These are phyloP conservation scores for Neoarius graeffei DNA, from an alignment of 2,113 vertebrate species.

Conservation along the genomic window DNA sequence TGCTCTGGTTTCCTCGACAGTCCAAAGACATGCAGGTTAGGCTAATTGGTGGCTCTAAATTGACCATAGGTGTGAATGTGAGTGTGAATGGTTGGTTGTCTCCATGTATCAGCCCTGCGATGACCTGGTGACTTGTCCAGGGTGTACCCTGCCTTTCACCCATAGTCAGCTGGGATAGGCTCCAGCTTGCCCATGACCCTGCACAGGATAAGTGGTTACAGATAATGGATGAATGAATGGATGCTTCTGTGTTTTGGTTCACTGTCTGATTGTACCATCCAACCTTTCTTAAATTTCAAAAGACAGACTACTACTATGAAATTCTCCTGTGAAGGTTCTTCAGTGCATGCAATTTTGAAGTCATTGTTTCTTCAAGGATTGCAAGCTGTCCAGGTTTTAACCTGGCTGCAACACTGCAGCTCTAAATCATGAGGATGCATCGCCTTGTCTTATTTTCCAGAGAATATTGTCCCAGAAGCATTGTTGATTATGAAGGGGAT, in stretches of 20 bases:
- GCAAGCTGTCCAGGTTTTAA: background rate
- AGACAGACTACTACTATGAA: background rate
- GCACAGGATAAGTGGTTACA: no score
- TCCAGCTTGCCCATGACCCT: no score
- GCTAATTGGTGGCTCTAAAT: no score
- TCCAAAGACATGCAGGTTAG: no score
- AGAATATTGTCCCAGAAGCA: background rate
- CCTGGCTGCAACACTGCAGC: background rate
- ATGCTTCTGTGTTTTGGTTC: background rate
- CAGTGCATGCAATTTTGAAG: background rate
- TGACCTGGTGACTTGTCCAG: no score
- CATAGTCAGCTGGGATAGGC: no score
- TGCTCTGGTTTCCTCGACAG: no score
- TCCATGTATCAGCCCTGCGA: no score
- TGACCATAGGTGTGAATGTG: no score
- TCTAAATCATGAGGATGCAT: background rate
- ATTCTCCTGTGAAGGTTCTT: background rate
- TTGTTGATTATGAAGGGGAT: background rate
- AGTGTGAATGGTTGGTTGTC: no score
- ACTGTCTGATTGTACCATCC: background rate
- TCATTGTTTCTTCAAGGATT: background rate
- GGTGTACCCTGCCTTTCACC: no score
- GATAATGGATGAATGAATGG: no score
- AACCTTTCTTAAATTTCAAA: background rate
- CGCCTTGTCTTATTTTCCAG: background rate